Evolutionary conservation across 2,113 vertebrate genomes (phyloP).

Genomic region (Rana temporaria): DNA sequence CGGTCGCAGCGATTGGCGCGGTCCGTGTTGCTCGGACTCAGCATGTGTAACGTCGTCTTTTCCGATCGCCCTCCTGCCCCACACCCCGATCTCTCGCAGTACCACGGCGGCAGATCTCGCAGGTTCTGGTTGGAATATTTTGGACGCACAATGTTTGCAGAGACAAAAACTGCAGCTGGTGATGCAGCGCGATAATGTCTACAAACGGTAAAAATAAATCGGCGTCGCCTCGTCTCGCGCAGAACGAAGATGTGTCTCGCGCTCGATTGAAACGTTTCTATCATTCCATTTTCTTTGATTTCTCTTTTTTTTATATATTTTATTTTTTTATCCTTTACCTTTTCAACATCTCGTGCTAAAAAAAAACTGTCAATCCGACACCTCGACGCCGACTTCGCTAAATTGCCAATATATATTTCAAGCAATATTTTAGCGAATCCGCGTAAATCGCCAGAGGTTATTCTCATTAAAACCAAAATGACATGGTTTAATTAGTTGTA

Average conservation of each 20-base stretch:
- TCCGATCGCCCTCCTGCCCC: no score
- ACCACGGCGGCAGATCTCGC: background rate
- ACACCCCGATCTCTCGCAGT: background rate
- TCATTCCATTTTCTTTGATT: constrained; percentile 11
- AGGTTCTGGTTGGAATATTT: background rate
- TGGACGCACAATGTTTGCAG: background rate
- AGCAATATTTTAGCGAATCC: constrained; percentile 79
- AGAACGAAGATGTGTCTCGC: constrained; percentile 10
- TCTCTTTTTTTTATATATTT: background rate
- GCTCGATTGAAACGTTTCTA: background rate
- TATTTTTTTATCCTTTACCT: no score
- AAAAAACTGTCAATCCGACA: constrained; percentile 10
- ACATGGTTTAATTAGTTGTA: constrained; percentile 82
- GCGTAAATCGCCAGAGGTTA: constrained; percentile 76
- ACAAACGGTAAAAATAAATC: constrained; percentile 4
- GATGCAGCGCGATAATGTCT: background rate
- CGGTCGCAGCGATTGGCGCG: no score
- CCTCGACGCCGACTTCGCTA: constrained; percentile 9
- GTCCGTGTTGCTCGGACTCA: no score
- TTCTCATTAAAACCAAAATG: constrained; percentile 83
- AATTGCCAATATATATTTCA: constrained; percentile 62
- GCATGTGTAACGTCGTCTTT: no score
- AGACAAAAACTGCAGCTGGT: background rate
- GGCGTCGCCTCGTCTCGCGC: constrained; percentile 1
- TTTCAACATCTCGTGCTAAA: no score